Evolutionary conservation across 2,113 vertebrate species (phyloP).

Genomic region (Cepphus grylle): DNA sequence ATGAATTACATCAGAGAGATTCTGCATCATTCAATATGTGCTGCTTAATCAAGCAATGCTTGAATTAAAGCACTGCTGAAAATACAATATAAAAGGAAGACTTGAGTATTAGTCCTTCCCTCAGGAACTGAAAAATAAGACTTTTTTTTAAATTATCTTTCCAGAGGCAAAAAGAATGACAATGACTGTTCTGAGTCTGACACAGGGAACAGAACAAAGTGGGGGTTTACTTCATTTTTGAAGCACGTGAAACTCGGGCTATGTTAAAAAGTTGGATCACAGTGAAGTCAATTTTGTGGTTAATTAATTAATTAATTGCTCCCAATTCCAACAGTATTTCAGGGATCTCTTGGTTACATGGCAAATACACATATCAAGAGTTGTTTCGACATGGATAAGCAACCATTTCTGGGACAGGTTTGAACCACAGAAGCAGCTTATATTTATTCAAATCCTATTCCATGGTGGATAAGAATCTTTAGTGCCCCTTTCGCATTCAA

Average conservation of each 20-base stretch:
- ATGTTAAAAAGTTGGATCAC: neutral
- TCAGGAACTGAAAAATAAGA: slow-evolving; percentile 36
- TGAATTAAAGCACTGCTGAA: slow-evolving; percentile 49
- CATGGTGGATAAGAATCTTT: neutral
- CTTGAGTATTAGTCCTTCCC: slow-evolving; percentile 8
- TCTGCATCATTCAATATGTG: neutral
- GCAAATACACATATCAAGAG: neutral
- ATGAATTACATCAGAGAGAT: neutral
- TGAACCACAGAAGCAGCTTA: neutral
- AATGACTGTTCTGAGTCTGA: neutral
- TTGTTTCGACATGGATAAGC: neutral
- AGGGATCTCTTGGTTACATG: neutral
- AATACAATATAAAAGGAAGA: slow-evolving; percentile 38
- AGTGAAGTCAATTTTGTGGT: neutral
- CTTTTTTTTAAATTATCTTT: slow-evolving; percentile 19
- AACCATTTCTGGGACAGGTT: neutral
- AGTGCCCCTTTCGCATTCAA: neutral
- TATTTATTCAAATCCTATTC: neutral
- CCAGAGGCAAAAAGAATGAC: neutral
- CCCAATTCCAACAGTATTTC: neutral
- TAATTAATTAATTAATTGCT: neutral
- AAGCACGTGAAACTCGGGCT: neutral
- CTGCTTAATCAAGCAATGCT: slow-evolving; percentile 28
- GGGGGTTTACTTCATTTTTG: neutral
- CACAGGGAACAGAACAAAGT: neutral